These are phyloP conservation scores for Circaetus gallicus DNA, from an alignment of 2,113 vertebrate species.

Conservation along the genomic window DNA sequence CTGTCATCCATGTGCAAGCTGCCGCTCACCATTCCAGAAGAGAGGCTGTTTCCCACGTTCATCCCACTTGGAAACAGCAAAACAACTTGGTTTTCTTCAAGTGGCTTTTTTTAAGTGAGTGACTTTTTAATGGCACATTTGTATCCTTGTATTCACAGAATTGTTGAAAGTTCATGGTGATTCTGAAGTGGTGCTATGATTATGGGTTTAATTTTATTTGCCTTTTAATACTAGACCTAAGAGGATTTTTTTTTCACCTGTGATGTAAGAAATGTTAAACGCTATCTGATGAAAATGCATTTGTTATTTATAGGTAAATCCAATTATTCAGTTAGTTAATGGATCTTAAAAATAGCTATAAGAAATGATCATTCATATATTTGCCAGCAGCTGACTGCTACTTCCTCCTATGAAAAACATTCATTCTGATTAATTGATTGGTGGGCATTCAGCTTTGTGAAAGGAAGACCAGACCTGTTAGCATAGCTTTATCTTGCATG, in stretches of 20 bases:
- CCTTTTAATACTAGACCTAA: slow-evolving; percentile 7
- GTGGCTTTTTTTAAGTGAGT: not conserved
- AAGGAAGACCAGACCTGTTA: not conserved
- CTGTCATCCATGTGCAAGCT: not conserved
- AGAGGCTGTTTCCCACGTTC: not conserved
- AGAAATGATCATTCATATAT: not conserved
- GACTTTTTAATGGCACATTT: not conserved
- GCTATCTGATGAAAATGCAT: slow-evolving; percentile 17
- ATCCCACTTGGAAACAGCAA: not conserved
- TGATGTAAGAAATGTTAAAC: slow-evolving; percentile 51
- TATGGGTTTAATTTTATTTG: slow-evolving; percentile 23
- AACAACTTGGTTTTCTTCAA: slow-evolving; percentile 23
- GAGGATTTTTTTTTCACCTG: slow-evolving; percentile 51
- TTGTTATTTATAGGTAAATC: slow-evolving; percentile 63
- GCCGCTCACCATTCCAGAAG: not conserved
- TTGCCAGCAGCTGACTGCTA: not conserved
- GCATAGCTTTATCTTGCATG: not conserved
- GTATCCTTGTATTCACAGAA: not conserved
- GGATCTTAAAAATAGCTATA: slow-evolving; percentile 11
- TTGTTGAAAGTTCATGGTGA: not conserved
- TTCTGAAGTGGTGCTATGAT: not conserved
- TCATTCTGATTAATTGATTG: not conserved
- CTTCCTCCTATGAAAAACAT: not conserved
- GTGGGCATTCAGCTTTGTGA: not conserved
- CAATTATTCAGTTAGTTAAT: slow-evolving; percentile 47